Evolutionary conservation across 2,113 vertebrate species (phyloP).

Genomic region (Xiphorhynchus elegans): DNA sequence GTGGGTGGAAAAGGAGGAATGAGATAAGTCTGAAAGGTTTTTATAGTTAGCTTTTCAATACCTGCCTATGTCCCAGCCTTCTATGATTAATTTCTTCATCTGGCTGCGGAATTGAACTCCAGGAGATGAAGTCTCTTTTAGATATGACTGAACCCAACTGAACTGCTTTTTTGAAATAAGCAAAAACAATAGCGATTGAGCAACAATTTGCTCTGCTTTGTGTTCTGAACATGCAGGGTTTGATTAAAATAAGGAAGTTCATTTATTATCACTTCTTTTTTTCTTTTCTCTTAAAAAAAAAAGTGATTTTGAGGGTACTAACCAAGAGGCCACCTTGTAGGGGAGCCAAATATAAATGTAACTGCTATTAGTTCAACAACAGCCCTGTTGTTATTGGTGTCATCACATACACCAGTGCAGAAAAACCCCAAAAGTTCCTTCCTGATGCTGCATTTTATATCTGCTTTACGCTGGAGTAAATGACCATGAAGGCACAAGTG

Average conservation of each 20-base stretch:
- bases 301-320: background rate
- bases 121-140: conserved; percentile 8
- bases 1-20: background rate
- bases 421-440: background rate
- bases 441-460: background rate
- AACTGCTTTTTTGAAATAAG: conserved; percentile 33
- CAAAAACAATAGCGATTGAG: conserved; percentile 55
- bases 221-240: conserved; percentile 41
- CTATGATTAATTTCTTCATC: background rate
- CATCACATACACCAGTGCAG: background rate
- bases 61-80: background rate
- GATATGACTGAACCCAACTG: conserved; percentile 26
- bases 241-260: conserved; percentile 38
- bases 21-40: background rate
- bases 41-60: background rate
- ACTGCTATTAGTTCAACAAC: background rate
- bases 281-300: background rate
- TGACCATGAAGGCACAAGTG: background rate
- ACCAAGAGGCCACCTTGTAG: background rate
- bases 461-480: background rate
- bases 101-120: background rate
- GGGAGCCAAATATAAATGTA: background rate
- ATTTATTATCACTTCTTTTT: conserved; percentile 7
- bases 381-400: background rate
- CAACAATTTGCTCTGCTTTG: conserved; percentile 32